A percentile compares a stretch with the other conserved stretches of the same genome.
These are phyloP conservation scores for Apaloderma vittatum DNA, from an alignment of 2,113 vertebrate species.

Conservation along the genomic window DNA sequence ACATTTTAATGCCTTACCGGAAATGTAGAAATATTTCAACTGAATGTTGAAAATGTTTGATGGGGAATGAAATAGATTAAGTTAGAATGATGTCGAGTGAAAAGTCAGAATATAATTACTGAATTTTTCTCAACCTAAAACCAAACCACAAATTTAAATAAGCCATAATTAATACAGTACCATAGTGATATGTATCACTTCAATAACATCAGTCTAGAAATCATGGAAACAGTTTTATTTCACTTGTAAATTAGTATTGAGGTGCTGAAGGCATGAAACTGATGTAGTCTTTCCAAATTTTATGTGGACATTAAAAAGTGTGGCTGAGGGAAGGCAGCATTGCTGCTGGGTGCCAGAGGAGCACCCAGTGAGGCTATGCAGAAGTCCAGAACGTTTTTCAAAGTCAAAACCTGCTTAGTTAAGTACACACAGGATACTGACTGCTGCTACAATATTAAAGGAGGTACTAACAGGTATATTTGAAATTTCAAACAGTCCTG, in stretches of 20 bases:
- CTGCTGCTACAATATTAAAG: not conserved
- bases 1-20: not conserved
- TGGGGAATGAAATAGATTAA: constrained; percentile 7
- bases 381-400: not conserved
- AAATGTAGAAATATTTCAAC: constrained; percentile 8
- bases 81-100: not conserved
- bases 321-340: not conserved
- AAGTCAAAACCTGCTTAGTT: not conserved
- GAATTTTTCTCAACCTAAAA: not conserved
- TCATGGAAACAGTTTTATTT: not conserved
- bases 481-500: not conserved
- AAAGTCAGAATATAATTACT: not conserved
- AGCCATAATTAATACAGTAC: not conserved
- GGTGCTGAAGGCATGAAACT: not conserved
- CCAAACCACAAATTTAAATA: not conserved
- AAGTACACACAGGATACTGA: not conserved
- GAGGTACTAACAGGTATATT: not conserved
- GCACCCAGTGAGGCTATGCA: not conserved
- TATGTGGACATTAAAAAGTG: not conserved
- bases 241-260: not conserved
- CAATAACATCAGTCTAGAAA: not conserved
- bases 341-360: not conserved
- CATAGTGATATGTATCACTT: not conserved
- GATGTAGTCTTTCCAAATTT: not conserved
- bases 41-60: not conserved